Evolutionary conservation across 1,140 invertebrate genomes (phyloP).

Genomic region (Cotesia glomerata): DNA sequence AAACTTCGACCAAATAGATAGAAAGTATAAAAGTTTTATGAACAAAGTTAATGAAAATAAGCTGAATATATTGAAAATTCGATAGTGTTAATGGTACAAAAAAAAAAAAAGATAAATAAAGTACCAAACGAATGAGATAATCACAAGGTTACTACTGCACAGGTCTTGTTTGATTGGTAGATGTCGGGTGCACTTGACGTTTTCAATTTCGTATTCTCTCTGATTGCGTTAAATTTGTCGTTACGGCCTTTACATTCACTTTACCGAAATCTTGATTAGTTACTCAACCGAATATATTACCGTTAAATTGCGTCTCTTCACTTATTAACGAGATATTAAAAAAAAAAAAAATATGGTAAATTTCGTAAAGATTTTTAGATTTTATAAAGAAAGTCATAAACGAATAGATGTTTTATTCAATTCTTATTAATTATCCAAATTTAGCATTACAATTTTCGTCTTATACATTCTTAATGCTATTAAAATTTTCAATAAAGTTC

Average conservation of each 20-base stretch:
- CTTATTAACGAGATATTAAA: neutral
- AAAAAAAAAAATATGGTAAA: neutral
- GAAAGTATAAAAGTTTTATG: no score
- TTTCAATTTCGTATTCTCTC: conserved; percentile 46
- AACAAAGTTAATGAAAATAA: neutral
- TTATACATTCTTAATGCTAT: no score
- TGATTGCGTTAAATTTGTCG: conserved; percentile 35
- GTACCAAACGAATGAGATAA: conserved; percentile 7
- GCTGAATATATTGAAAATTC: neutral
- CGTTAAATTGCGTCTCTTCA: conserved; percentile 26
- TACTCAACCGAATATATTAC: neutral
- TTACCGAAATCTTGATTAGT: neutral
- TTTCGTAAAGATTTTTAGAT: neutral
- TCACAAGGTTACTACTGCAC: neutral
- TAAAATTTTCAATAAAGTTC: no score
- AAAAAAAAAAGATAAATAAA: neutral
- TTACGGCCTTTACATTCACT: conserved; percentile 22
- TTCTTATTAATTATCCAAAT: no score
- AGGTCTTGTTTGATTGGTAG: conserved; percentile 1
- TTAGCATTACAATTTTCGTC: no score
- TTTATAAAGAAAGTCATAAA: no score
- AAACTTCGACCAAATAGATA: no score
- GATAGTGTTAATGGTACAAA: no score
- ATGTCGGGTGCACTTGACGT: conserved; percentile 39
- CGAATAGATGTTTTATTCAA: no score